Conservation (phyloP, 2,888 invertebrate genomes). For the Zhuqinia jingwanae region DNA sequence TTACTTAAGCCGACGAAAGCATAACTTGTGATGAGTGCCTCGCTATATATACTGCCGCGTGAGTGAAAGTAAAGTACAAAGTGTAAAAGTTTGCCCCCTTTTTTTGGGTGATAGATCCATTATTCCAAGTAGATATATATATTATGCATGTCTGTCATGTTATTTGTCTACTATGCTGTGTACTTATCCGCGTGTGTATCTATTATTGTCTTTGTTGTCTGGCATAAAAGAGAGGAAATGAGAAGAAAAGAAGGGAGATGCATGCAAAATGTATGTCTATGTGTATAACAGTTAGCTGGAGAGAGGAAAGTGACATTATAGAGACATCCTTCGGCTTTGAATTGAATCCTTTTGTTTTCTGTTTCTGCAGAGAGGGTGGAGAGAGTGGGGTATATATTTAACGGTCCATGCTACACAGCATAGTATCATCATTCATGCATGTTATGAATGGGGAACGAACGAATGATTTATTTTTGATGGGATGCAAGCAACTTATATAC, state of each 20-base stretch:
- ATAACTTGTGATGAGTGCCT: neutral
- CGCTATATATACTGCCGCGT: neutral
- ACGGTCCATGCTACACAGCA: neutral
- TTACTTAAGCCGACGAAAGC: neutral
- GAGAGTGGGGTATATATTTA: neutral
- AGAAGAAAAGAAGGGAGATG: neutral
- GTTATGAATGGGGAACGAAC: neutral
- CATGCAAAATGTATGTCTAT: neutral
- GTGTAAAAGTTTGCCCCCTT: no score
- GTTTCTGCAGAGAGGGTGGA: neutral
- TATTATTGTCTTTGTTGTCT: conserved; percentile 8
- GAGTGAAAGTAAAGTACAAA: no score
- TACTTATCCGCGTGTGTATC: neutral
- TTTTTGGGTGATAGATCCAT: neutral
- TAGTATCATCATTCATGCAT: neutral
- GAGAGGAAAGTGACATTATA: conserved; percentile 8
- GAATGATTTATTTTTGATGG: conserved; percentile 45
- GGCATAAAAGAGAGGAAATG: neutral
- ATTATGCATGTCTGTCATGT: neutral
- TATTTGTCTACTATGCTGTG: neutral
- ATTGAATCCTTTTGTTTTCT: conserved; percentile 38
- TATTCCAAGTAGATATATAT: neutral
- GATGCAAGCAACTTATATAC: neutral
- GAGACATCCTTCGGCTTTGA: conserved; percentile 42
- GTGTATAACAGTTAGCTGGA: neutral